Base-by-base conservation (phyloP, 2,888 invertebrate species). In the Chouioia cunea region DNA sequence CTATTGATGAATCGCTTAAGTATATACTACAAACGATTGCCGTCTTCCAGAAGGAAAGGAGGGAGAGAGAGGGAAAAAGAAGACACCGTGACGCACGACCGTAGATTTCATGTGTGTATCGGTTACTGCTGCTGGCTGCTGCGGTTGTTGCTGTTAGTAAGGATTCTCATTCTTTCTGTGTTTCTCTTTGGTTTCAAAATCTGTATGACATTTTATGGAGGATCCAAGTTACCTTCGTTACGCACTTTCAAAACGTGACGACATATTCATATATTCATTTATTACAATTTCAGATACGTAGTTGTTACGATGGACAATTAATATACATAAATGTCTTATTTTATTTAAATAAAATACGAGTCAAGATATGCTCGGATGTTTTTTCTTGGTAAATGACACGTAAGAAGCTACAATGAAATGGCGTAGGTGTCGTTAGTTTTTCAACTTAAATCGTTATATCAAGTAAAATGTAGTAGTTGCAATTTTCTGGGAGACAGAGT, bases 1-100 rank as follows among this genome's bases (percentile, higher is more conserved):
- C 72, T 63, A 70, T 74, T 76, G 77, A 77, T 77, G 75, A 76
- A 78, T 78, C 74, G 76, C 71, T 71, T 46, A 56, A 69, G 71
- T 69, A 62, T 65, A 36, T 36, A 58, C 50, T 62, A 70, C 73
- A 71, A 71, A 75, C 75, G 73, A 65, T 54, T 62, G 69, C 73
- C 71, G 73, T 68, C 71, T 36, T 59, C 44, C 12, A 65, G 56
- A 59, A 36, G 16, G 4, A 54, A 10, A 53, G 23, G 20, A 20
- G 10, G 15, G 18, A 12, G 10, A 27, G 52, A 52, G 27, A 8
- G 23, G 52, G 27, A 43, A 43, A 16, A 15, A n/a, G 52, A 14
- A 58, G 36, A 53, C 22, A 48, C 54, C 50, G 16, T 68, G 62
- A 72, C 68, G 64, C 36, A 71, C 46, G 47, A 56, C 57, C 54